phyloP scores from a whole-genome alignment of 1,140 invertebrate genomes.

The Probaryconus sp. region DNA sequence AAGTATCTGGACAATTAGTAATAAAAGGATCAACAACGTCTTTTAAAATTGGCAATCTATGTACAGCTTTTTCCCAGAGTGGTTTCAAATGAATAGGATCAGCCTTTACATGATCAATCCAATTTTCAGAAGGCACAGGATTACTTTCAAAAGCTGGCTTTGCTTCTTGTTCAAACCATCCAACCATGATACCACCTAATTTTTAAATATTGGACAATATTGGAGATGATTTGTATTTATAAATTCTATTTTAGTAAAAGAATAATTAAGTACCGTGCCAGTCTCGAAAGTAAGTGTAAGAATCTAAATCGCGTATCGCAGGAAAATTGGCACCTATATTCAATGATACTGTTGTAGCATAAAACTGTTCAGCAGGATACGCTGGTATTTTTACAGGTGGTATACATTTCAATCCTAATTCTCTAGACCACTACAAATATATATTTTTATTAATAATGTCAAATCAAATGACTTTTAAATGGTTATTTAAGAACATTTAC shows the following conservation, averaged over 20 bases:
- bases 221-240: too few species aligned
- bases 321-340: conserved; percentile 70
- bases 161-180: conserved; percentile 83
- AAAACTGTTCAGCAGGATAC: conserved; percentile 85
- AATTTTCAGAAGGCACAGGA: conserved; percentile 80
- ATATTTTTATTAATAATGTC: neutral
- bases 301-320: conserved; percentile 85
- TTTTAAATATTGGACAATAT: neutral
- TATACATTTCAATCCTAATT: conserved; percentile 81
- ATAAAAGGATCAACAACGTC: conserved; percentile 80
- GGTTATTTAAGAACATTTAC: conserved; percentile 68
- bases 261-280: conserved; percentile 68
- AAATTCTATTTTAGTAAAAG: too few species aligned
- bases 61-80: conserved; percentile 81
- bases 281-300: conserved; percentile 81
- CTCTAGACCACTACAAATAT: conserved; percentile 81
- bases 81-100: conserved; percentile 84
- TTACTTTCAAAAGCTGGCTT: conserved; percentile 82
- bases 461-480: neutral
- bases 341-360: conserved; percentile 78
- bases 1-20: conserved; percentile 86
- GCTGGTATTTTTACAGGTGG: conserved; percentile 84
- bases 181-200: conserved; percentile 80
- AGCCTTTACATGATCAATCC: conserved; percentile 77
- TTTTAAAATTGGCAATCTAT: conserved; percentile 83